Evolutionary conservation across 2,888 invertebrate genomes (phyloP).

Genomic region (Drymonia ruficornis): DNA sequence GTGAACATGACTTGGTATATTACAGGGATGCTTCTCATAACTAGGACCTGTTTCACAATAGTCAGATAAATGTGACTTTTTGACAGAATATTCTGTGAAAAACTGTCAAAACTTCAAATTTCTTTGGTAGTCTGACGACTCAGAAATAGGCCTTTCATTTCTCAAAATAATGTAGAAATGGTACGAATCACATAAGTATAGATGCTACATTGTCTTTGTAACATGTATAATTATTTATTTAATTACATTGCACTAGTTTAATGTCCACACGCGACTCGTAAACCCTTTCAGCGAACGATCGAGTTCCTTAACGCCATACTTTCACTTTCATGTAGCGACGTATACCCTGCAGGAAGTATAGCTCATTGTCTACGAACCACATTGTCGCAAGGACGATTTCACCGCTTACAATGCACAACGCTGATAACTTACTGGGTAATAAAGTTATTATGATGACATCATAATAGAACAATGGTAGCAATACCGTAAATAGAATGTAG

Average conservation of each 20-base stretch:
- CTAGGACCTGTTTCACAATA: too few species aligned
- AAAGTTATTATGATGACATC: constrained; percentile 55
- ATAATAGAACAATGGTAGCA: constrained; percentile 52
- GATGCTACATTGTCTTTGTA: too few species aligned
- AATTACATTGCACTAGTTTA: too few species aligned
- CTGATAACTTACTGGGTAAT: constrained; percentile 46
- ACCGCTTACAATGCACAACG: constrained; percentile 51
- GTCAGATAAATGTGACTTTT: too few species aligned
- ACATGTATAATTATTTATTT: too few species aligned
- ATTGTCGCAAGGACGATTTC: constrained; percentile 76
- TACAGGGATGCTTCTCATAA: too few species aligned
- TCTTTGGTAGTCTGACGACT: too few species aligned
- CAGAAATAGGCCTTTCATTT: too few species aligned
- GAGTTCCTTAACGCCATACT: constrained; percentile 40
- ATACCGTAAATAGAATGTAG: constrained; percentile 3
- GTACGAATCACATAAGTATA: too few species aligned
- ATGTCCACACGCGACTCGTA: neutral
- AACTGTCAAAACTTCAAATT: too few species aligned
- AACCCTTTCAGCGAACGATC: constrained; percentile 29
- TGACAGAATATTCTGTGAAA: too few species aligned
- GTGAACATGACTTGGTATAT: neutral
- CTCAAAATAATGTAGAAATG: too few species aligned
- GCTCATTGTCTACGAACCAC: constrained; percentile 62
- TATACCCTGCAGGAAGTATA: constrained; percentile 60
- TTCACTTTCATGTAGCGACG: constrained; percentile 70